Evolutionary conservation across 35 echinoderm and acorn worm genomes (phyloP), one percentile per base, ranked within the genome.

Genomic region (Eucidaris tribuloides): DNA sequence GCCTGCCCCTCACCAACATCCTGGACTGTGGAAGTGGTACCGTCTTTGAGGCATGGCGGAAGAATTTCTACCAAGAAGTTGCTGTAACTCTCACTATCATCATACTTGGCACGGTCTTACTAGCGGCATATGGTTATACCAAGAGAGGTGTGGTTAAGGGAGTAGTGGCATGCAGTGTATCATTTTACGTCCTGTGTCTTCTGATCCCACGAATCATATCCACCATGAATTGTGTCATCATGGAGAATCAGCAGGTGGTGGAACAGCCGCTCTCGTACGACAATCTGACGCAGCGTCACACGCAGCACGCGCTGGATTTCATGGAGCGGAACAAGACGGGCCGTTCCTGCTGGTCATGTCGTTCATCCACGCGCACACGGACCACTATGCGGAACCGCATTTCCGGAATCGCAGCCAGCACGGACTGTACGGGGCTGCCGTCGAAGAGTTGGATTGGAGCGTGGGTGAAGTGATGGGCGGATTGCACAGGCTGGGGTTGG

Each of bases 381-480:
- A 86, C 45, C 70, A 93, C 45, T 99, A 93, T 72, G 81, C 82
- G 14, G 92, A 91, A 19, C 77, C 89, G 36, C 52, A 44, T 2
- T 99, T 99, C 55, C 38, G 58, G 11, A 82, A 77, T 2, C 46
- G 62, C 0, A 99, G 86, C 64, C 59, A 80, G 29, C 96, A 99
- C 76, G 96, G 96, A 6, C 4, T 89, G 7, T 99, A 99, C 55
- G 96, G 96, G 0, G 96, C 87, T 36, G 62, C 86, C 1, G 83
- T 99, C 13, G 90, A 99, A 57, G 96, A 99, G 79, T 89, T 92
- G 24, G 96, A 99, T 63, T 93, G 86, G 87, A 99, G 96, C 36
- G 87, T 99, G 19, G 96, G 96, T 7, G 65, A 99, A 61, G 46
- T 99, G 32, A 77, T 87, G 71, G 48, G 40, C 0, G 45, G 86